Evolutionary conservation across 30 jellyfish, hydroid and myxozoan species (phyloP).

Genomic region (Catostylus mosaicus): DNA sequence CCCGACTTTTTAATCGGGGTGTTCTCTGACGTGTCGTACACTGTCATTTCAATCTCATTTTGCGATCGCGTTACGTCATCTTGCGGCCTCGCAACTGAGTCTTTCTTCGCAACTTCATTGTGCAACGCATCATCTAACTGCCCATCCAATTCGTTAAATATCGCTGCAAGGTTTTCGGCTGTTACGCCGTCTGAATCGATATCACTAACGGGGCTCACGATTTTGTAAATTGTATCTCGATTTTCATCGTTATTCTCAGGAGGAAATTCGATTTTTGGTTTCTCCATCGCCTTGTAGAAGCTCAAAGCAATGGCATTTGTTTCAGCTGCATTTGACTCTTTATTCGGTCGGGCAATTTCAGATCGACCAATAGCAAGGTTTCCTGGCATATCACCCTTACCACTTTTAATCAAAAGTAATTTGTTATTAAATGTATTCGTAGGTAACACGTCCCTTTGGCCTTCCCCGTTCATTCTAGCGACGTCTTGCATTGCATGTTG

Average conservation of each 20-base stretch:
- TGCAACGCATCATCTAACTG: conserved; percentile 23
- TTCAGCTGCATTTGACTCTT: background rate
- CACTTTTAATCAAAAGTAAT: background rate
- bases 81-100: conserved; percentile 21
- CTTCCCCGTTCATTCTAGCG: background rate
- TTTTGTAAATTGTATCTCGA: conserved; percentile 47
- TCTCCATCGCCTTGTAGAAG: conserved; percentile 18
- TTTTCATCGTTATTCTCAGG: conserved; percentile 15
- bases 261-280: conserved; percentile 11
- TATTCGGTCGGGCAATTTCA: conserved; percentile 18
- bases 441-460: background rate
- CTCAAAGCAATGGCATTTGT: conserved; percentile 24
- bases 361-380: conserved; percentile 1
- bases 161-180: conserved; percentile 77
- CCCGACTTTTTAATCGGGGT: background rate
- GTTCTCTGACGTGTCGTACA: conserved; percentile 20
- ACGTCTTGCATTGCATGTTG: background rate
- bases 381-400: background rate
- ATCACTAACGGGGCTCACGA: conserved; percentile 24
- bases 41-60: conserved; percentile 61
- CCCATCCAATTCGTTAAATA: conserved; percentile 73
- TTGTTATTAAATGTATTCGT: background rate
- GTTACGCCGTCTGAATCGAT: conserved; percentile 72
- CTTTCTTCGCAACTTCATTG: conserved; percentile 53
- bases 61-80: conserved; percentile 26